Evolutionary conservation across 2,113 vertebrate genomes (phyloP).

Genomic region (Amblyornis subalaris): DNA sequence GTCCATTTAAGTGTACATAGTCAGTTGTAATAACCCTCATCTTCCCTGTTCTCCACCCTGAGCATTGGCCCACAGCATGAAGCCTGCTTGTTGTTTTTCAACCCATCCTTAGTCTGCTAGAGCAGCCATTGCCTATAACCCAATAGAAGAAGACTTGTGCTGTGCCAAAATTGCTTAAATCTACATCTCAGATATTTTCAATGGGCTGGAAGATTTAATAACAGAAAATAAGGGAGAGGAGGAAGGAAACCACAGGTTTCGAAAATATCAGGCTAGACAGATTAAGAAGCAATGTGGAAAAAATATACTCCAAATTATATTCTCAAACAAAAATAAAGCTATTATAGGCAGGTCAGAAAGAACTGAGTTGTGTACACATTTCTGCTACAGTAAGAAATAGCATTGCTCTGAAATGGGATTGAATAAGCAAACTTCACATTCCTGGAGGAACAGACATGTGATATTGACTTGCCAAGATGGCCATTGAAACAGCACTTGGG

Average conservation of each 20-base stretch:
- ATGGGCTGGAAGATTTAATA: background rate
- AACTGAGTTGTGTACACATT: background rate
- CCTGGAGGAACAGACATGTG: background rate
- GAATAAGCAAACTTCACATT: background rate
- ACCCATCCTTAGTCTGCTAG: background rate
- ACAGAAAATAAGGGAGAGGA: background rate
- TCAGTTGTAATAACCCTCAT: background rate
- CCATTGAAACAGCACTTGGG: background rate
- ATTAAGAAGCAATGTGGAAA: background rate
- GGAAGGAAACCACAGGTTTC: background rate
- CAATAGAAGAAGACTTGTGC: fast-evolving
- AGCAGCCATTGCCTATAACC: background rate
- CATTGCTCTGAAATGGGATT: background rate
- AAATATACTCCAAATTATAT: background rate
- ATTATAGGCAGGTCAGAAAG: background rate
- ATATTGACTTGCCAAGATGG: background rate
- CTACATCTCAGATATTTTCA: background rate
- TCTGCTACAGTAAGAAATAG: background rate
- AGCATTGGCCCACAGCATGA: background rate
- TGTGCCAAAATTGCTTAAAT: background rate
- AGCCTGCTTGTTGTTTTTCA: background rate
- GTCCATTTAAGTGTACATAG: background rate
- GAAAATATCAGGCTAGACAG: background rate
- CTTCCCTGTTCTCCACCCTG: background rate
- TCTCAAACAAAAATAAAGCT: background rate